phyloP scores from a whole-genome alignment of 1,140 invertebrate species.

The Stegodyphus mimosarum region DNA sequence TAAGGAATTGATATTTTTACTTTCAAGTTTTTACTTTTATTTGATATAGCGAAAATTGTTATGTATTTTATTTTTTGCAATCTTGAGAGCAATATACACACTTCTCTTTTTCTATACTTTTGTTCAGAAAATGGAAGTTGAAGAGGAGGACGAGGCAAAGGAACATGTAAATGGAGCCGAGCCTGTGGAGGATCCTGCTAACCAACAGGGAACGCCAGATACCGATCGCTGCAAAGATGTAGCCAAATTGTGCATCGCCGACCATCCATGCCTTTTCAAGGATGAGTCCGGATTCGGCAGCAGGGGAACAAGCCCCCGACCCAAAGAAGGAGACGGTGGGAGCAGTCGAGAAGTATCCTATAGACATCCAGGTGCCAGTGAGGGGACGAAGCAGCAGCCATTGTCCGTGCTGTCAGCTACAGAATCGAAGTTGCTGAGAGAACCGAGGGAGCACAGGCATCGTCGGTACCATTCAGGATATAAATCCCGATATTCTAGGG shows the following conservation, averaged over 20 bases:
- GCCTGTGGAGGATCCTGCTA: not conserved
- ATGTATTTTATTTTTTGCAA: too few relatives aligned
- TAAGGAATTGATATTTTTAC: too few relatives aligned
- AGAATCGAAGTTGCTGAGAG: slow-evolving; percentile 63
- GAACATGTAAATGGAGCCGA: slow-evolving; percentile 29
- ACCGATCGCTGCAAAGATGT: slow-evolving; percentile 34
- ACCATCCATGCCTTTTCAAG: slow-evolving; percentile 11
- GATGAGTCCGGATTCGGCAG: not conserved
- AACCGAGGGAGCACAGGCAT: slow-evolving; percentile 56
- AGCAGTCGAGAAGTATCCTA: slow-evolving; percentile 48
- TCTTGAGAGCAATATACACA: too few relatives aligned
- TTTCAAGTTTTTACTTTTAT: too few relatives aligned
- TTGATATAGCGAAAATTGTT: too few relatives aligned
- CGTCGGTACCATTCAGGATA: slow-evolving; percentile 59
- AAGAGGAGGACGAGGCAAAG: slow-evolving; percentile 46
- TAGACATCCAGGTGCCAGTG: not conserved
- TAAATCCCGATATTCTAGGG: slow-evolving; percentile 66
- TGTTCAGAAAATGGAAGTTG: slow-evolving; percentile 56
- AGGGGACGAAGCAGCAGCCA: slow-evolving; percentile 35
- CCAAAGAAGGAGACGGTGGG: slow-evolving; percentile 31
- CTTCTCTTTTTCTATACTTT: too few relatives aligned
- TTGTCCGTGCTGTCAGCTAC: slow-evolving; percentile 43
- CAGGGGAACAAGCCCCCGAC: slow-evolving; percentile 42
- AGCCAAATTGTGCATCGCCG: slow-evolving; percentile 25
- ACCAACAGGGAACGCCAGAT: slow-evolving; percentile 32